Conservation (phyloP, 2,113 vertebrate genomes). For the Tyto alba region DNA sequence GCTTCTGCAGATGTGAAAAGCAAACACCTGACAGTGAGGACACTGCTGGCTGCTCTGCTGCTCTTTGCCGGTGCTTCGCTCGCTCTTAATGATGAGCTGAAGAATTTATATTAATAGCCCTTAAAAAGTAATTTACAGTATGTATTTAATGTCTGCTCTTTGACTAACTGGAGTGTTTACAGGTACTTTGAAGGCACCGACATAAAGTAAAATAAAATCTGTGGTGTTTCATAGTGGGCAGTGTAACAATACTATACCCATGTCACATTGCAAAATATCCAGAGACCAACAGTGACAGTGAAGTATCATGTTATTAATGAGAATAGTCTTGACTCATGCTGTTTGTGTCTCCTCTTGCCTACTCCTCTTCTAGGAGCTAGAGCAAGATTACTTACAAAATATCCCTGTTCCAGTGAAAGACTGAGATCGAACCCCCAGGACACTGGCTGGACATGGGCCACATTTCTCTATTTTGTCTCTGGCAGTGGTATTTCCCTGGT, state of each 20-base stretch:
- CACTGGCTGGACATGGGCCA: neutral
- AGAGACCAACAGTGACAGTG: neutral
- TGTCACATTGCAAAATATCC: neutral
- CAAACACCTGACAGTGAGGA: neutral
- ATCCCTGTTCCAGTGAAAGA: neutral
- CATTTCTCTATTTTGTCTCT: neutral
- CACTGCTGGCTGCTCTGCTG: neutral
- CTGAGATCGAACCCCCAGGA: neutral
- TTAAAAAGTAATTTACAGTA: neutral
- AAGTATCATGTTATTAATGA: neutral
- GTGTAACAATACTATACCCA: neutral
- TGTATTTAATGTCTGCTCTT: neutral
- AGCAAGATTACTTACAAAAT: neutral
- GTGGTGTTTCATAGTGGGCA: neutral
- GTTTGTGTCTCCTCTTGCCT: neutral
- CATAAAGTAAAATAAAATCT: neutral
- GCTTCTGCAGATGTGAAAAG: neutral
- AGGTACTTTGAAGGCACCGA: neutral
- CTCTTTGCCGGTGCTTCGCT: neutral
- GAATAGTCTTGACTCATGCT: neutral
- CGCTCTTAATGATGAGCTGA: neutral
- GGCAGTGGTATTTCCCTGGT: neutral
- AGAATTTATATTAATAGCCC: neutral
- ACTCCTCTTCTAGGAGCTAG: neutral
- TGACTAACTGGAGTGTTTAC: neutral